These are phyloP conservation scores for Diachasma alloeum DNA, from an alignment of 1,140 invertebrate species.

Conservation along the genomic window DNA sequence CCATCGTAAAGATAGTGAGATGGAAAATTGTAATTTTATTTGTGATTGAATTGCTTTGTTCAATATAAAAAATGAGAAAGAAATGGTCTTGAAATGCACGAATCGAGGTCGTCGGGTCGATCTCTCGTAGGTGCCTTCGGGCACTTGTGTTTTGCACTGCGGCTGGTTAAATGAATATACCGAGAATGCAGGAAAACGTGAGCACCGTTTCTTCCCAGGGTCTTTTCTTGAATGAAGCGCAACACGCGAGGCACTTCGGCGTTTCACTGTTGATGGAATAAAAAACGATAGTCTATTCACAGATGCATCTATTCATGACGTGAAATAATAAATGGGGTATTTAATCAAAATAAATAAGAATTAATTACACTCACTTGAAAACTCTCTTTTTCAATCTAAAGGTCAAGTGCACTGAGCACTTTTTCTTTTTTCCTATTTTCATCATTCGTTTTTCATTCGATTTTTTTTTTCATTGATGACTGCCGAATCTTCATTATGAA, in stretches of 20 bases:
- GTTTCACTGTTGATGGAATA: background rate
- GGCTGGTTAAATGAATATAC: background rate
- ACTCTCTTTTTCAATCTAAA: background rate
- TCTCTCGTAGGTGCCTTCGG: conserved; percentile 23
- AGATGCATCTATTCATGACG: background rate
- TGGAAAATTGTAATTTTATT: background rate
- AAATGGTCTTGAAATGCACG: conserved; percentile 37
- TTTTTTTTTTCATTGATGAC: too few relatives aligned
- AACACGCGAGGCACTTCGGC: background rate
- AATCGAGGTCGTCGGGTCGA: conserved; percentile 37
- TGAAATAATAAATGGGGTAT: background rate
- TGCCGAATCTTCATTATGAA: too few relatives aligned
- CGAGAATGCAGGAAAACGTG: conserved; percentile 3
- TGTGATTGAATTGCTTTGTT: background rate
- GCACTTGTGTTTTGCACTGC: conserved; percentile 2
- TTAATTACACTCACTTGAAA: background rate
- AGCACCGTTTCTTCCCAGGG: background rate
- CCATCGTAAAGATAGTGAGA: background rate
- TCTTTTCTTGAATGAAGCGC: conserved; percentile 4
- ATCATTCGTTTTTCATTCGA: background rate
- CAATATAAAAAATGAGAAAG: background rate
- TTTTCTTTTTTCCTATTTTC: background rate
- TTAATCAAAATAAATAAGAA: background rate
- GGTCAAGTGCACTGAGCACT: background rate
- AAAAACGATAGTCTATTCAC: background rate